Base-by-base conservation (phyloP, 2,113 vertebrate genomes). In the Peromyscus leucopus region DNA sequence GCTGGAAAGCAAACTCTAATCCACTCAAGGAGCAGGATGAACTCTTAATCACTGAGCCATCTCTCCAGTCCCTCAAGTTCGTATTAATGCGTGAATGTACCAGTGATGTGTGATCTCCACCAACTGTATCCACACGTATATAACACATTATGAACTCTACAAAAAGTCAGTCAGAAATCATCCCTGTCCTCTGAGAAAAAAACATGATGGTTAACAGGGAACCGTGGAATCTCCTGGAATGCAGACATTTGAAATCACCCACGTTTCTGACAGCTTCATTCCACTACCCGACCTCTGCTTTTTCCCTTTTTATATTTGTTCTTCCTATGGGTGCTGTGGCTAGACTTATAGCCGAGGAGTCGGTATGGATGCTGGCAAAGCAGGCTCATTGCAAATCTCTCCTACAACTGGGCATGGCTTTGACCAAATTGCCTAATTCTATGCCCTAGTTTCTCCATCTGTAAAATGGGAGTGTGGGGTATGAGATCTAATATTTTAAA, bases 131-230 rank as follows among this genome's bases (percentile, higher is more conserved):
- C 63, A 59, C 33, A 28, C 6, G 36, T 39, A 63, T 82, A 31
- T 21, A 26, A 91, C 31, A 51, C 36, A 10, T 48, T 55, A 74
- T 36, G 33, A 82, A 33, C 16, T 92, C 78, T 82, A 92, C 11
- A 90, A 59, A 85, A 61, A 76, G 15, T 48, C 55, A 85, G 55
- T 79, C 39, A 91, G 80, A 87, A 76, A 90, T 55, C 12, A 42
- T 76, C 42, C 31, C 36, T 57, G 24, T 55, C 46, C 80, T 93
- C 2, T 31, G 42, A 95, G 57, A 63, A 39, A 87, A 87, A 96
- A 48, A 1, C 88, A 46, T 17, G 65, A 33, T 31, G 61, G 48
- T 80, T 84, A 87, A 67, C 10, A 72, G 78, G 24, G 51, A 89
- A 36, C 17, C 46, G 33, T 24, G 22, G 74, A 72, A 21, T 86